Percentiles rank a stretch among this genome's conserved stretches.
phyloP scores from a whole-genome alignment of 2,113 vertebrate species.

The Symphodus melops region DNA sequence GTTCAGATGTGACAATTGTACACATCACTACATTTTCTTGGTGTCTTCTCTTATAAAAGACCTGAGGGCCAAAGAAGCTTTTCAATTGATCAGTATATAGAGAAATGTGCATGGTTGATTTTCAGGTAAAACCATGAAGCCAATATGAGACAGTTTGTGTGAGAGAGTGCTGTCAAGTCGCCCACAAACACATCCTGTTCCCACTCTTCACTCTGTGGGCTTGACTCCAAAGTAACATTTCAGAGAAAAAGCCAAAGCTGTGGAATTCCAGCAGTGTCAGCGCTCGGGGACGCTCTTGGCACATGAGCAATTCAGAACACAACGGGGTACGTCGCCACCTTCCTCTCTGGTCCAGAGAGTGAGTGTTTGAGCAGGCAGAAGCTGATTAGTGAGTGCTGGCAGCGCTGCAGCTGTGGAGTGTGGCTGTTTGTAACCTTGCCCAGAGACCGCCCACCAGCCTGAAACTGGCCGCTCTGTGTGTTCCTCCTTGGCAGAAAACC shows the following conservation, averaged over 20 bases:
- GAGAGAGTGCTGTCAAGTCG: constrained; percentile 5
- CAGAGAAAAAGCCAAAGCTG: constrained; percentile 14
- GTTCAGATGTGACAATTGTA: no score
- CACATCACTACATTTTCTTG: no score
- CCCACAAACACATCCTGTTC: constrained; percentile 8
- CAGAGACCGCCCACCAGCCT: constrained; percentile 31
- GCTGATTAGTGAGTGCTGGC: constrained; percentile 43
- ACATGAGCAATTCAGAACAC: constrained; percentile 22
- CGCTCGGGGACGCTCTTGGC: neutral
- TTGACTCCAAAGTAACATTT: constrained; percentile 7
- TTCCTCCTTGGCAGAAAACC: constrained; percentile 2
- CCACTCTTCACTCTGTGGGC: constrained; percentile 11
- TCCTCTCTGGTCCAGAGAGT: constrained; percentile 14
- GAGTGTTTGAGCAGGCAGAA: constrained; percentile 28
- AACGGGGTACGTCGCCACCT: constrained; percentile 4
- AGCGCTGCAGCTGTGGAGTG: constrained; percentile 5
- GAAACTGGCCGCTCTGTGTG: constrained; percentile 8
- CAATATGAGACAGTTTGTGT: no score
- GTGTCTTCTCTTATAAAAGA: no score
- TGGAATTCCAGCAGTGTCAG: constrained; percentile 10
- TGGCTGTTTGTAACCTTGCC: constrained; percentile 41
- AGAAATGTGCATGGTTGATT: neutral
- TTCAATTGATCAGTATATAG: no score
- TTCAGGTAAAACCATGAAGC: neutral
- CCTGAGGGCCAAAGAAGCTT: no score